These are phyloP conservation scores for Sardina pilchardus DNA, from an alignment of 2,113 vertebrate species.

Conservation along the genomic window DNA sequence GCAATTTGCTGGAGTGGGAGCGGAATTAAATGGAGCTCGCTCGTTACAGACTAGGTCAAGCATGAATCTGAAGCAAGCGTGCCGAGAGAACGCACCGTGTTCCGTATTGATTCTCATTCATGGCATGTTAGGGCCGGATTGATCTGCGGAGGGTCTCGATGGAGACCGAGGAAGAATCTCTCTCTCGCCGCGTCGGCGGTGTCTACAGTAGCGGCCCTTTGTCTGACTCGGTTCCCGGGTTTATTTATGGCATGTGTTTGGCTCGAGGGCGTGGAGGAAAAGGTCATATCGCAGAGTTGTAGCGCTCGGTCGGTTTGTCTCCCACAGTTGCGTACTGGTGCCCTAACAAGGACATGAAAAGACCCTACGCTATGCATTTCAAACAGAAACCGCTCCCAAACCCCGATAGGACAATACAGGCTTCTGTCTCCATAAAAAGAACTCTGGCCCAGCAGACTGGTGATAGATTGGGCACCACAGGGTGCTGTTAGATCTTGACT, in stretches of 20 bases:
- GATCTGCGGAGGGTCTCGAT: conserved; percentile 52
- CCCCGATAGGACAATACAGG: not conserved
- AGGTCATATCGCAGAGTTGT: conserved; percentile 49
- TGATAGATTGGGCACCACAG: not conserved
- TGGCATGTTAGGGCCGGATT: conserved; percentile 53
- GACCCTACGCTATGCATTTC: not conserved
- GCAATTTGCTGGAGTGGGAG: not conserved
- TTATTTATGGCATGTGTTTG: conserved; percentile 50
- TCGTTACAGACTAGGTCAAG: not conserved
- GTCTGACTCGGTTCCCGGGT: conserved; percentile 39
- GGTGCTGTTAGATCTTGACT: conserved; percentile 4
- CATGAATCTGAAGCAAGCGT: conserved; percentile 15
- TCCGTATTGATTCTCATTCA: conserved; percentile 62
- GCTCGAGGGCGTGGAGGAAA: conserved; percentile 48
- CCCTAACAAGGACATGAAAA: conserved; percentile 6
- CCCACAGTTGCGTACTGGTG: not conserved
- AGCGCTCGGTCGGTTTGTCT: not conserved
- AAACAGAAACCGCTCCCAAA: not conserved
- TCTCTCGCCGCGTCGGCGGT: conserved; percentile 29
- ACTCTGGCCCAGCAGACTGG: not conserved
- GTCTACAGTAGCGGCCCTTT: not conserved
- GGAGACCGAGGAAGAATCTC: conserved; percentile 37
- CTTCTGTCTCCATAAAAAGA: not conserved
- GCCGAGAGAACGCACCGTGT: conserved; percentile 44
- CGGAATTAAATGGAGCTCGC: conserved; percentile 19